These are phyloP conservation scores for Holocentrus rufus DNA, from an alignment of 2,797 vertebrate genomes.

Conservation along the genomic window DNA sequence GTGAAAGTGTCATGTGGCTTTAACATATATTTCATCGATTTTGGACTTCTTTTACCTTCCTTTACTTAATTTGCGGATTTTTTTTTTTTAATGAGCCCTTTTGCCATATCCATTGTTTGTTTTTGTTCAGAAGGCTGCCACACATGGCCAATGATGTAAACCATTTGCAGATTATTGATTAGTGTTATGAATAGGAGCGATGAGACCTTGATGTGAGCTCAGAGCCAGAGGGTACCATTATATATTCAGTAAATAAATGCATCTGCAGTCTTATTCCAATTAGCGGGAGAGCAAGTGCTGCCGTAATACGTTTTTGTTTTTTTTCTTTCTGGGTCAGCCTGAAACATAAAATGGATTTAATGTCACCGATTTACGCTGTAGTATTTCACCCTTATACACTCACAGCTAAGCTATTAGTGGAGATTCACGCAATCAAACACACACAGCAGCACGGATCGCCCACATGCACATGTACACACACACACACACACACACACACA, in stretches of 20 bases:
- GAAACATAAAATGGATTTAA: slow-evolving; percentile 77
- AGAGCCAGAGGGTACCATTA: slow-evolving; percentile 40
- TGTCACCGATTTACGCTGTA: slow-evolving; percentile 67
- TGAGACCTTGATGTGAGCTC: slow-evolving; percentile 48
- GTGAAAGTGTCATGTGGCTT: not conserved
- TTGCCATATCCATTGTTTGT: not conserved
- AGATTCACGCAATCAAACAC: slow-evolving; percentile 54
- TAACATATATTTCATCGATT: not conserved
- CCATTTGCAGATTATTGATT: slow-evolving; percentile 62
- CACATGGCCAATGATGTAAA: slow-evolving; percentile 1
- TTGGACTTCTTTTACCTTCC: not conserved
- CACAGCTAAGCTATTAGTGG: slow-evolving; percentile 55
- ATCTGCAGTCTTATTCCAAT: slow-evolving; percentile 70
- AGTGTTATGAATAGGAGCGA: slow-evolving; percentile 45
- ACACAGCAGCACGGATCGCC: not conserved
- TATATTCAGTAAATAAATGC: slow-evolving; percentile 67
- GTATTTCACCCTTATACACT: slow-evolving; percentile 69
- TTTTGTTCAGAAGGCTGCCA: slow-evolving; percentile 9
- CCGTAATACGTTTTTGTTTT: slow-evolving; percentile 57
- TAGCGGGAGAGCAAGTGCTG: slow-evolving; percentile 69
- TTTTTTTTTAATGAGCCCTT: not conserved
- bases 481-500: no score
- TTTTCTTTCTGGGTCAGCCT: slow-evolving; percentile 31
- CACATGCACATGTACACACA: slow-evolving; percentile 17
- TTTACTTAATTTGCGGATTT: slow-evolving; percentile 16